A percentile compares a stretch with the other conserved stretches of the same genome.
Conservation (phyloP, 2,888 invertebrate genomes). For the Agonopterix heracliana region DNA sequence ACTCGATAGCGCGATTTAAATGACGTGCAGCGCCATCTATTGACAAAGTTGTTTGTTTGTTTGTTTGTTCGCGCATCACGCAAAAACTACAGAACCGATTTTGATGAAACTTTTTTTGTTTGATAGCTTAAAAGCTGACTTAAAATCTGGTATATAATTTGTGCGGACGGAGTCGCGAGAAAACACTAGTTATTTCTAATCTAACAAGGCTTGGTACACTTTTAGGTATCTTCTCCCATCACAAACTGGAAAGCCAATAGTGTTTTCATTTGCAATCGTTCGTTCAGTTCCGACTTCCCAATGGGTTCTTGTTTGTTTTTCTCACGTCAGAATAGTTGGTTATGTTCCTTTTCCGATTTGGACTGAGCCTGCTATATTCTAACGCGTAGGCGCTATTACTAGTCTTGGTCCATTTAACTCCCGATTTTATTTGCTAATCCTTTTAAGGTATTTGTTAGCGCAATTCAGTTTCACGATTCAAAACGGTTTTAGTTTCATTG, state of each 20-base stretch:
- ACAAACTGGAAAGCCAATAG: constrained; percentile 7
- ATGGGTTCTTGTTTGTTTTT: constrained; percentile 13
- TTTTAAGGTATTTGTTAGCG: constrained; percentile 5
- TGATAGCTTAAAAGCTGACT: no score
- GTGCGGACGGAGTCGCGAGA: no score
- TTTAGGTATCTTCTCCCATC: background rate
- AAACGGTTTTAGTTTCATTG: constrained; percentile 1
- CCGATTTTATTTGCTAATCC: constrained; percentile 11
- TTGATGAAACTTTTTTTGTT: no score
- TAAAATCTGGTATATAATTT: no score
- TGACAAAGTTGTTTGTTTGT: no score
- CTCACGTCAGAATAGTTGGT: constrained; percentile 14
- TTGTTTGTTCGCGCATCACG: no score
- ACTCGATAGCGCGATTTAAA: no score
- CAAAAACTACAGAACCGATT: no score
- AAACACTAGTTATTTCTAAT: no score
- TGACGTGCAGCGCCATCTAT: no score
- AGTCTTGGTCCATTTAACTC: constrained; percentile 5
- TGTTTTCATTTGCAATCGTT: constrained; percentile 11
- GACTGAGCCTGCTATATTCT: constrained; percentile 4
- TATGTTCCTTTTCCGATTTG: constrained; percentile 9
- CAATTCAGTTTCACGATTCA: constrained; percentile 1
- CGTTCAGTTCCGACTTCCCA: constrained; percentile 8
- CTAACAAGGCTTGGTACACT: no score
- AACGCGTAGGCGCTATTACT: constrained; percentile 9